Percentiles rank a stretch among this genome's conserved stretches.
These are phyloP conservation scores for Amphipyra tragopoginis DNA, from an alignment of 2,888 invertebrate species.

Conservation along the genomic window DNA sequence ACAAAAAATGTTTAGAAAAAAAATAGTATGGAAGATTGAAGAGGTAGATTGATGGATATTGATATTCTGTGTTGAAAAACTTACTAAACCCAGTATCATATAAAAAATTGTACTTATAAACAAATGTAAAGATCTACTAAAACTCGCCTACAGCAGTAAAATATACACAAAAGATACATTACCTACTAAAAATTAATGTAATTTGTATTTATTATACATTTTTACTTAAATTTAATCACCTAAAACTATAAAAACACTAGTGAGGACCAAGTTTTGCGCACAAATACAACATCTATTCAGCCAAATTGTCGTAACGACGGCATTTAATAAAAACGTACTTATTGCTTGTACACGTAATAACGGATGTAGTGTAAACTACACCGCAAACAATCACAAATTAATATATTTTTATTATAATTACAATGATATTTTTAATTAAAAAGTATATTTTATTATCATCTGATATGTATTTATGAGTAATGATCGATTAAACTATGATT, in stretches of 20 bases:
- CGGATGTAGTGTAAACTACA: constrained; percentile 69
- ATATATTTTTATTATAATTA: constrained; percentile 71
- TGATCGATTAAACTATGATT: constrained; percentile 49
- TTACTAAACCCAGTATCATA: constrained; percentile 15
- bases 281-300: constrained; percentile 85
- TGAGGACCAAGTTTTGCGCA: constrained; percentile 81
- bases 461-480: constrained; percentile 74
- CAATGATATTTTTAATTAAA: constrained; percentile 64
- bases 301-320: constrained; percentile 79
- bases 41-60: constrained; percentile 58
- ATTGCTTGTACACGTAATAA: constrained; percentile 90
- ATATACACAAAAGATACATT: constrained; percentile 42
- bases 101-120: constrained; percentile 20
- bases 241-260: constrained; percentile 72
- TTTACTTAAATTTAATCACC: constrained; percentile 57
- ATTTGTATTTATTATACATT: constrained; percentile 48
- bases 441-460: constrained; percentile 78
- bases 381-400: constrained; percentile 86
- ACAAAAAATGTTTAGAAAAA: constrained; percentile 46
- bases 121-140: constrained; percentile 33
- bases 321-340: constrained; percentile 84
- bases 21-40: constrained; percentile 56
- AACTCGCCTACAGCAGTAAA: constrained; percentile 37
- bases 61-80: constrained; percentile 21
- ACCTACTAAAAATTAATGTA: constrained; percentile 48